Conservation (phyloP, 2,888 invertebrate species). For the Atrina japonica region DNA sequence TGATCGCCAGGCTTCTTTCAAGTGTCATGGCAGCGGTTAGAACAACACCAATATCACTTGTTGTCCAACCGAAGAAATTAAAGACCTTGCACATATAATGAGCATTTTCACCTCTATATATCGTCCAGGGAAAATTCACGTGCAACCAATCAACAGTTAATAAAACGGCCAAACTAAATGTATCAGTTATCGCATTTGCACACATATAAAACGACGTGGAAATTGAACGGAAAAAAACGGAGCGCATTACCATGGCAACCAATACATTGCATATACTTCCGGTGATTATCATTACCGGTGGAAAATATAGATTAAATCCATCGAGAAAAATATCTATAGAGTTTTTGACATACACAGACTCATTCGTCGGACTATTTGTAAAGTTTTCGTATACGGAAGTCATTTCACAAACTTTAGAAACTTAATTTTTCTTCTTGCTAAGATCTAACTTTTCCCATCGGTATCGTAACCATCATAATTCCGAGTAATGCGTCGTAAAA, state of each 20-base stretch:
- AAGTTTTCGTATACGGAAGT: no score
- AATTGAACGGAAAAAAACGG: slow-evolving; percentile 59
- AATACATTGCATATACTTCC: slow-evolving; percentile 62
- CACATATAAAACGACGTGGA: slow-evolving; percentile 70
- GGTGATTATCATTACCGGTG: slow-evolving; percentile 57
- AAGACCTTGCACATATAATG: slow-evolving; percentile 65
- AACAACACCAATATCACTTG: slow-evolving; percentile 66
- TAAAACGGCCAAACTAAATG: slow-evolving; percentile 55
- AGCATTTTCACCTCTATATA: slow-evolving; percentile 49
- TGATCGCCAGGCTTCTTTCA: slow-evolving; percentile 65
- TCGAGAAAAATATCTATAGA: not conserved
- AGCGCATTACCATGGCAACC: slow-evolving; percentile 65
- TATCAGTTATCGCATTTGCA: slow-evolving; percentile 61
- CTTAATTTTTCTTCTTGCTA: no score
- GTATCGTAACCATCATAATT: no score
- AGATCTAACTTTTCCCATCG: no score
- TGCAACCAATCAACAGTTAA: slow-evolving; percentile 68
- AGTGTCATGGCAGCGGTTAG: slow-evolving; percentile 70
- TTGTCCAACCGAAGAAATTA: slow-evolving; percentile 65
- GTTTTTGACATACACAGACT: no score
- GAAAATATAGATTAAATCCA: slow-evolving; percentile 58
- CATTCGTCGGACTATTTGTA: no score
- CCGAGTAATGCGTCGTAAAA: no score
- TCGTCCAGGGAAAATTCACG: slow-evolving; percentile 60
- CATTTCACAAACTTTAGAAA: no score